Base-by-base conservation (phyloP, 2,797 vertebrate genomes). In the Monodelphis domestica region DNA sequence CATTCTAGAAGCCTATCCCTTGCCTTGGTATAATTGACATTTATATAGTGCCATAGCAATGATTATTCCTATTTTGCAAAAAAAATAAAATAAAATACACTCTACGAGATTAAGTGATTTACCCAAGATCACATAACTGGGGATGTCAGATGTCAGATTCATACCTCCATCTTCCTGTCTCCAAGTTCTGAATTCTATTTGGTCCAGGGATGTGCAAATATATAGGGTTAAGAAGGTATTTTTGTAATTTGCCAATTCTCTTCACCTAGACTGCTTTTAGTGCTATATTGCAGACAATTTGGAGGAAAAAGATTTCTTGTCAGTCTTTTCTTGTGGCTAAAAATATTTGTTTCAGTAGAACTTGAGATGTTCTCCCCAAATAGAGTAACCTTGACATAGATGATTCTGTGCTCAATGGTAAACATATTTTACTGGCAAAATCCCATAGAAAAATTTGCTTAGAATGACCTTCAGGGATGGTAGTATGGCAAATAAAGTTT, bases 391-490 rank as follows among this genome's bases (percentile, higher is more conserved):
- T 97, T 97, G 96, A 92, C 97, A 97, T 95, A 98, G 96, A 97
- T 98, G 96, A 96, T 97, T 97, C 97, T 98, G 97, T 94, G 93
- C 87, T 94, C 95, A 95, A 97, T 93, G 93, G 93, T 97, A 98
- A 98, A 98, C 96, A 98, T 89, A 91, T 29, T 91, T 50, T 96
- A 59, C 51, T 97, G 96, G 95, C 96, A 97, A 91, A 4, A 33
- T 53, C 91, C 91, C 95, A 91, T 95, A 93, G 97, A 97, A 97
- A 96, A 97, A 97, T 78, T 0, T 11, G 94, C 94, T 98, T 96
- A 90, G 89, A 87, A 55, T 98, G 97, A 98, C 98, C 98, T 98
- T 98, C 97, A 97, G 92, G 94, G 59, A 57, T 92, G 90, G 96
- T 95, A 97, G 96, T 95, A 97, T 90, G 97, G 96, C 95, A 97